Base-by-base conservation (phyloP, 2,113 vertebrate genomes). In the Abramis brama region DNA sequence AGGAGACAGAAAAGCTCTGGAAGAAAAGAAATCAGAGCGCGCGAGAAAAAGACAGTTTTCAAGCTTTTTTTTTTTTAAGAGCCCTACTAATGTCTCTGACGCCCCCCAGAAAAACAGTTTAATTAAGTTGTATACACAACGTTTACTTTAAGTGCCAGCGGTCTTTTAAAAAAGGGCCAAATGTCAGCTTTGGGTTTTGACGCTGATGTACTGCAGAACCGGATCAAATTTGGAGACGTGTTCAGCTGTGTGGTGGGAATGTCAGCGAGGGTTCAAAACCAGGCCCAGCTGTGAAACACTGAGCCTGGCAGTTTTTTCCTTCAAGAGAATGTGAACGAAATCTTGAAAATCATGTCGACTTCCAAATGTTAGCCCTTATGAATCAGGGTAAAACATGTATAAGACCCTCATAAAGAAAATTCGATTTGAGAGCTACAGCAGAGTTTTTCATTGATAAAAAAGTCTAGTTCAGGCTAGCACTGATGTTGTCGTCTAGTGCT, bases 1-100 rank as follows among this genome's bases (percentile, higher is more conserved):
- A 91, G 92, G 91, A 95, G 94, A 95, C 93, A 92, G 91, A 93
- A 91, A 93, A 45, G 87, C 91, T 87, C 89, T 75, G 90, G 90
- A 81, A 50, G 33, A 88, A 87, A 89, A 90, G 57, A 92, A 66
- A 0, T 91, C 91, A 90, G 91, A 91, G 93, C 94, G 92, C 90
- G 92, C 93, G 93, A 88, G 91, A 91, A 89, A 92, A 88, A 93
- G 91, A 94, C 94, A 86, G 90, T 66, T 94, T 95, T 95, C 93
- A 93, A 92, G 91, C 95, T 96, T 94, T 90, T 94, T 43, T 43
- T 43, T 43, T 43, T 96, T 96, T 93, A 93, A 93, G 91, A 93
- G 96, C 96, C 95, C 95, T 95, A 92, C 89, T 97, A 97, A 97
- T 97, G 95, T 96, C 95, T 98, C 95, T 96, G 96, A 97, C 96